These are phyloP conservation scores for Canis aureus DNA, from an alignment of 2,113 vertebrate genomes.

Conservation along the genomic window DNA sequence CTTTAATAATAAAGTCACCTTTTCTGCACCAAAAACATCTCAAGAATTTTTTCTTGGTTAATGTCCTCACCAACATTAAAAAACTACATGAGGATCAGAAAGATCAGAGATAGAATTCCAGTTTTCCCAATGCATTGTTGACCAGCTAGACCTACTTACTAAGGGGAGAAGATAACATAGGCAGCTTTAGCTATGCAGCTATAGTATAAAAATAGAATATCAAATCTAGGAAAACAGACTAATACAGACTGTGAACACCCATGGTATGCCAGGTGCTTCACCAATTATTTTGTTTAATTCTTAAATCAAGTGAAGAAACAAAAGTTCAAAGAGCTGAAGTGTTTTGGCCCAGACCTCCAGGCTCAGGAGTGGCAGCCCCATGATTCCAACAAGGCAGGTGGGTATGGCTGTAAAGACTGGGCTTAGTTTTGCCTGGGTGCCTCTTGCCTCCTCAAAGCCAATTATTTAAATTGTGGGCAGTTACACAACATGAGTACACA, in stretches of 20 bases:
- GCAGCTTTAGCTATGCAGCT: not conserved
- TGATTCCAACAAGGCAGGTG: not conserved
- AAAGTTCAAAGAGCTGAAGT: not conserved
- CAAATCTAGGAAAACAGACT: not conserved
- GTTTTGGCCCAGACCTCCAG: not conserved
- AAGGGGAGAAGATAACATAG: not conserved
- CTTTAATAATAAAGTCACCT: not conserved
- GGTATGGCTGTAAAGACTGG: not conserved
- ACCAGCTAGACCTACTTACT: not conserved
- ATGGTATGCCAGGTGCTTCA: not conserved
- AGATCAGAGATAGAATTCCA: not conserved
- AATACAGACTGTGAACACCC: not conserved
- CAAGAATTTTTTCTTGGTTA: not conserved
- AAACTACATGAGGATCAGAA: not conserved
- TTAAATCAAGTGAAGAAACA: conserved; percentile 31
- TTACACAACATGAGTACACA: not conserved
- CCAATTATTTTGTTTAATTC: not conserved
- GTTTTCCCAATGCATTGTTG: not conserved
- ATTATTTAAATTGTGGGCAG: not conserved
- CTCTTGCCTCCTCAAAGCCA: not conserved
- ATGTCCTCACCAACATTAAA: not conserved
- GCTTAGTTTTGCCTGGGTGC: not conserved
- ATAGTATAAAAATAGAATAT: not conserved
- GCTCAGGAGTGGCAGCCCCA: not conserved
- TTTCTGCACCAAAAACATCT: not conserved